Base-by-base conservation (phyloP, 1,140 invertebrate genomes). In the Papilio dardanus region DNA sequence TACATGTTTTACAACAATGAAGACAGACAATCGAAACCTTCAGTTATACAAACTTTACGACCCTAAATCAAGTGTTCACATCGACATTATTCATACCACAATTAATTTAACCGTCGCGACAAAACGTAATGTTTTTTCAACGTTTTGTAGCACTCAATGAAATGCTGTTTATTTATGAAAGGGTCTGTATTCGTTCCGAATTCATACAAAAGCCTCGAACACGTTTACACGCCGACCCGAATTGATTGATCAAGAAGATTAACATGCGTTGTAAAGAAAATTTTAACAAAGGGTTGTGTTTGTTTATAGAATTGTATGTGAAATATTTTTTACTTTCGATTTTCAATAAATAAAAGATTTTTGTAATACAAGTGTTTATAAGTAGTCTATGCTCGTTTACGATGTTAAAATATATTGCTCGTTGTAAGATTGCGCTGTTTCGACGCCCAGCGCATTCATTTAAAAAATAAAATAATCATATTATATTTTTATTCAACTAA, bases 121-220 rank as follows among this genome's bases (percentile, higher is more conserved):
- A 62, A 62, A 62, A 62, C 54, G 54, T 28, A 62, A 62, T 62
- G 24, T 28, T 62, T 62, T 58, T 62, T 62, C 14, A 28, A 16
- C 24, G 54, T 62, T 58, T 58, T 62, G 54, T 62, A 62, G 24
- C 21, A 62, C 54, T 62, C 54, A 62, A 62, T 30, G 54, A 62
- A 62, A 62, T 28, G 54, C 54, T 62, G 54, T 62, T 62, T 62
- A 30, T 62, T 54, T 54, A 54, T 54, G 1, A 30, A 62, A 62
- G 54, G 54, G 54, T 28, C n/a, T 50, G 46, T 50, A 50, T 50
- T 50, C 54, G 10, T 28, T 62, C 24, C 54, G 3, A 62, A 28
- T 62, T 62, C 54, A 62, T 28, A 62, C 54, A 62, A 62, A 62
- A 62, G 21, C 54, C 3, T 12, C 24, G 54, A 28, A 28, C 54